Evolutionary conservation across 1,140 invertebrate genomes (phyloP).

Genomic region (Macrobrachium nipponense): DNA sequence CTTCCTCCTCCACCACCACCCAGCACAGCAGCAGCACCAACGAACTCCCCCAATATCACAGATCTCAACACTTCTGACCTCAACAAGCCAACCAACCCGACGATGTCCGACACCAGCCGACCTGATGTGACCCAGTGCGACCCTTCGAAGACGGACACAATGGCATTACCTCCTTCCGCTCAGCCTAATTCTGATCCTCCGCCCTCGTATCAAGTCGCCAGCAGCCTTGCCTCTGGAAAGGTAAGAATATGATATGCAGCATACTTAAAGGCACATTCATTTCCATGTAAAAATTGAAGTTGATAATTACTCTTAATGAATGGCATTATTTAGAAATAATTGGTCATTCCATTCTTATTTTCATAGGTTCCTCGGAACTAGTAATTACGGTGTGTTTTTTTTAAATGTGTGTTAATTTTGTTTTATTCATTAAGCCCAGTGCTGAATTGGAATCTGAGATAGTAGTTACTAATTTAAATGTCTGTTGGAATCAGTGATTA

Average conservation of each 20-base stretch:
- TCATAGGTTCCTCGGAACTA: too few species aligned
- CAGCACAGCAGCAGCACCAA: not conserved
- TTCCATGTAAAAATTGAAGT: not conserved
- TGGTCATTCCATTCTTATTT: too few species aligned
- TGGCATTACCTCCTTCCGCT: not conserved
- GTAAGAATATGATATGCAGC: not conserved
- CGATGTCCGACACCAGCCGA: conserved; percentile 1
- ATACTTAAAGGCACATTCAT: not conserved
- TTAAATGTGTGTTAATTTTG: too few species aligned
- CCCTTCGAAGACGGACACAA: not conserved
- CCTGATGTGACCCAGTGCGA: conserved; percentile 52
- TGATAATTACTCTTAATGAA: too few species aligned
- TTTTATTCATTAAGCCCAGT: too few species aligned
- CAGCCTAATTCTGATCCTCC: conserved; percentile 46
- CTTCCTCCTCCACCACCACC: conserved; percentile 22
- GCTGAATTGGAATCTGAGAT: too few species aligned
- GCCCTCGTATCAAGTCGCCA: conserved; percentile 54
- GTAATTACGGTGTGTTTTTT: too few species aligned
- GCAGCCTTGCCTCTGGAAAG: conserved; percentile 10
- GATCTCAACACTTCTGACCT: not conserved
- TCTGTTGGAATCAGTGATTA: too few species aligned
- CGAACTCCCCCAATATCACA: not conserved
- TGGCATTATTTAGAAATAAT: too few species aligned
- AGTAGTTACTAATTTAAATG: too few species aligned
- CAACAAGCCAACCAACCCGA: not conserved